A percentile compares a stretch with the other conserved stretches of the same genome.
Evolutionary conservation across 2,797 vertebrate genomes (phyloP).

Genomic region (Lithobates sylvaticus): DNA sequence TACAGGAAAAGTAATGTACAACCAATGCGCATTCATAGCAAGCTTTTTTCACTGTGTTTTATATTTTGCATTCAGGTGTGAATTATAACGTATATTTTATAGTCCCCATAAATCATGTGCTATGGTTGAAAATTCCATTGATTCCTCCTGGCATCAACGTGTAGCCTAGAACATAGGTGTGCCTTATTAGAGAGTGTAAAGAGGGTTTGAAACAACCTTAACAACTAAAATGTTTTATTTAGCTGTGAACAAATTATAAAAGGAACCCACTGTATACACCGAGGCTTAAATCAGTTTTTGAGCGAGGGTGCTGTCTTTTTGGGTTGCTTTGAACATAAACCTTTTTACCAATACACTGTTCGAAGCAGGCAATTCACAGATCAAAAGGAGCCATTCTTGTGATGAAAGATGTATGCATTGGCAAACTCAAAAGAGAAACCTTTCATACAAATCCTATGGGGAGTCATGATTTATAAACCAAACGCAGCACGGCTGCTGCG

Average conservation of each 20-base stretch:
- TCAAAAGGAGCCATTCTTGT: constrained; percentile 48
- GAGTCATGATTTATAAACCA: constrained; percentile 34
- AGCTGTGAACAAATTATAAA: background rate
- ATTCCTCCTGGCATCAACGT: background rate
- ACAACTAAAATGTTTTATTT: background rate
- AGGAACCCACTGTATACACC: background rate
- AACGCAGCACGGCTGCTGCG: background rate
- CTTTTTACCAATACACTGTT: constrained; percentile 6
- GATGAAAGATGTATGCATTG: constrained; percentile 48
- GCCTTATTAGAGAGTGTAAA: background rate
- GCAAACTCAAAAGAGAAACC: constrained; percentile 43
- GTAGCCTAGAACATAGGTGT: background rate
- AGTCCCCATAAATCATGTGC: background rate
- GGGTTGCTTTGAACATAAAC: constrained; percentile 39
- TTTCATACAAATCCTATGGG: constrained; percentile 26
- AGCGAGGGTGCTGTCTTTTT: background rate
- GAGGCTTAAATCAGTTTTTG: too few species aligned
- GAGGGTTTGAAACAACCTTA: background rate
- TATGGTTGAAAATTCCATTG: background rate
- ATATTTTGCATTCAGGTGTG: background rate
- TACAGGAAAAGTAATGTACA: background rate
- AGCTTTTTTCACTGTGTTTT: background rate
- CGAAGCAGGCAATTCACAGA: constrained; percentile 28
- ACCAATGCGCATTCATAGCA: background rate
- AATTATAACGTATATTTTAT: constrained; percentile 18